Evolutionary conservation across 2,797 vertebrate genomes (phyloP).

Genomic region (Anomalospiza imberbis): DNA sequence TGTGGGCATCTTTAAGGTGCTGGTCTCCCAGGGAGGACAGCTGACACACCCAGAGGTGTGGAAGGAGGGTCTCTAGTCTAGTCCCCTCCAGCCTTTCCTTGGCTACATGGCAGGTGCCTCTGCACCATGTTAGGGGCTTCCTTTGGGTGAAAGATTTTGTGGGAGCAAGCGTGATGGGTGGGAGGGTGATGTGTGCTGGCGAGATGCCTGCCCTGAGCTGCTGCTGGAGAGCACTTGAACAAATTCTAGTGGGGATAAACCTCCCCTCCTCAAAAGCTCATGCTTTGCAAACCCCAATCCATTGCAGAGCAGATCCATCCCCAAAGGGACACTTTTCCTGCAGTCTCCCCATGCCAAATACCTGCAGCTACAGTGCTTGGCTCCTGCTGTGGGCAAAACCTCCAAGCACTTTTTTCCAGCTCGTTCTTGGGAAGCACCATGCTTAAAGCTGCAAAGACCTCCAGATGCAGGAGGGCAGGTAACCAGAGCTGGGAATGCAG

Average conservation of each 20-base stretch:
- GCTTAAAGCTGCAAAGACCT: neutral
- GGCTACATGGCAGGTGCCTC: neutral
- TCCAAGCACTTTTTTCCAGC: neutral
- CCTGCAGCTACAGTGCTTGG: neutral
- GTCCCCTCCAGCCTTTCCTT: neutral
- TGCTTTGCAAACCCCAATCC: neutral
- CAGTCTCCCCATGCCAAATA: neutral
- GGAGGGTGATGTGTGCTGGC: neutral
- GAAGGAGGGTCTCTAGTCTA: neutral
- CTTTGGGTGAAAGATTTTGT: neutral
- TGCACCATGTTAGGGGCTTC: neutral
- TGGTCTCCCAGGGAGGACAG: neutral
- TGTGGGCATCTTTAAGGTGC: neutral
- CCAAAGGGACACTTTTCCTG: neutral
- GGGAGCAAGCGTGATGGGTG: rapidly evolving
- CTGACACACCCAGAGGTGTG: neutral
- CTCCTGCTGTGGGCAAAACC: neutral
- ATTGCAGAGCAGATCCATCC: neutral
- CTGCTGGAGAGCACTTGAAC: neutral
- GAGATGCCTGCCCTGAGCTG: neutral
- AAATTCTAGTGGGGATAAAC: neutral
- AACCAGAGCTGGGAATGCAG: rapidly evolving
- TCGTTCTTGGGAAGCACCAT: neutral
- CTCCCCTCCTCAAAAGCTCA: neutral
- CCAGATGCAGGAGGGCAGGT: neutral